Evolutionary conservation across 2,888 invertebrate genomes (phyloP).

Genomic region (Phaonia tiefii): DNA sequence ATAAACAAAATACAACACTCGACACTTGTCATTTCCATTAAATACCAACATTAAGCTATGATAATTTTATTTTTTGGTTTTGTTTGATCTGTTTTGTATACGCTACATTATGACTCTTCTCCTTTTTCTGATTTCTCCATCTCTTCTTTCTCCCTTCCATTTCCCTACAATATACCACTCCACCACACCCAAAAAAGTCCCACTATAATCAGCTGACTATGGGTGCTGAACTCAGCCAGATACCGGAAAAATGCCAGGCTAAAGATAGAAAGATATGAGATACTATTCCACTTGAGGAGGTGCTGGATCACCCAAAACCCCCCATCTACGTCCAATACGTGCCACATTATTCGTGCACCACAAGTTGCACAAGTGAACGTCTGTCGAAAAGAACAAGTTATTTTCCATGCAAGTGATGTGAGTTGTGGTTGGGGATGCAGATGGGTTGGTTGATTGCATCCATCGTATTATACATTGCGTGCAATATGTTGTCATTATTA

Average conservation of each 20-base stretch:
- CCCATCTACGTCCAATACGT: not conserved
- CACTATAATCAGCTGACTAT: not conserved
- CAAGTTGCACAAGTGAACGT: too few species aligned
- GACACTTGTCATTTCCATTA: constrained; percentile 44
- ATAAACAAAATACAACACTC: constrained; percentile 32
- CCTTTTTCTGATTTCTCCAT: too few species aligned
- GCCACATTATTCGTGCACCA: not conserved
- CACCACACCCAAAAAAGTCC: too few species aligned
- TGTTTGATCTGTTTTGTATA: constrained; percentile 3
- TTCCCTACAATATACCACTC: too few species aligned
- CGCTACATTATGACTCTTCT: too few species aligned
- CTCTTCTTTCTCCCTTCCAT: too few species aligned
- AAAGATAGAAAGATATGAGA: constrained; percentile 26
- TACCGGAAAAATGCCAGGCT: constrained; percentile 17
- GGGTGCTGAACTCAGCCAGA: not conserved
- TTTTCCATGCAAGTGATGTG: constrained; percentile 28
- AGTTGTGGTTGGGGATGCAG: not conserved
- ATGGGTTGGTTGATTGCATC: constrained; percentile 1
- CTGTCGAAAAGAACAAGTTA: constrained; percentile 22
- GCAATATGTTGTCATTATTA: constrained; percentile 61
- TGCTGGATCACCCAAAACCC: not conserved
- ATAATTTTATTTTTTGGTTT: constrained; percentile 25
- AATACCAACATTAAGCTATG: constrained; percentile 37
- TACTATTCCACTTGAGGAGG: constrained; percentile 23
- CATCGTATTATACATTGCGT: constrained; percentile 49